A percentile compares a stretch with the other conserved stretches of the same genome.
These are phyloP conservation scores for Steinernema scapterisci DNA, from an alignment of 2,888 invertebrate species.

Conservation along the genomic window DNA sequence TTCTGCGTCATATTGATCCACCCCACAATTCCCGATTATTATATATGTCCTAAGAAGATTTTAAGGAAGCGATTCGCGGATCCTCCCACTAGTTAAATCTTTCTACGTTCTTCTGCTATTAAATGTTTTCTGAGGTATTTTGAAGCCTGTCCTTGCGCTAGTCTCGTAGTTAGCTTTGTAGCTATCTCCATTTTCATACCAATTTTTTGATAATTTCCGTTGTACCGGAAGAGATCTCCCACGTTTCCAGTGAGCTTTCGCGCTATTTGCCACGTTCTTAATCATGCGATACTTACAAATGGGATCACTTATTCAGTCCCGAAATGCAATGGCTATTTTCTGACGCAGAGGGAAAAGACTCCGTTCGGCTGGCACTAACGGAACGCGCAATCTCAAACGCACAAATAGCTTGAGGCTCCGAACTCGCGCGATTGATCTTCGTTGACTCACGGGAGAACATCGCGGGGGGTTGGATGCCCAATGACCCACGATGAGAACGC, in stretches of 20 bases:
- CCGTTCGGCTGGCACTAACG: not conserved
- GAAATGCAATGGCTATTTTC: constrained; percentile 8
- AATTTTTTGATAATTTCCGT: no score
- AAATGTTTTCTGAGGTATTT: not conserved
- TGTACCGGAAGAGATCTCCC: no score
- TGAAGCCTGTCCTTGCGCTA: not conserved
- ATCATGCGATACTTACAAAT: no score
- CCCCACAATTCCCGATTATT: not conserved
- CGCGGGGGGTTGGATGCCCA: no score
- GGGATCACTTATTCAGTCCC: not conserved
- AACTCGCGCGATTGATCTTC: no score
- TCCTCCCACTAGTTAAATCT: not conserved
- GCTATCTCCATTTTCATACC: no score
- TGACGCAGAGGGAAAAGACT: not conserved
- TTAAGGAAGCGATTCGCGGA: not conserved
- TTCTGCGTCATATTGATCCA: constrained; percentile 27
- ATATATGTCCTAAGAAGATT: not conserved
- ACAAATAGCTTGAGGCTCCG: not conserved
- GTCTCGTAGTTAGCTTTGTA: not conserved
- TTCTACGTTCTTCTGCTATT: not conserved
- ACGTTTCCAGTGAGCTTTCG: no score
- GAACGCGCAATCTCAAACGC: constrained; percentile 10
- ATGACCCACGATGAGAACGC: no score
- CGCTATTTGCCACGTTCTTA: no score
- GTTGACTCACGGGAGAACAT: no score